Conservation (phyloP, 2,113 vertebrate species). For the Tamias sibiricus region DNA sequence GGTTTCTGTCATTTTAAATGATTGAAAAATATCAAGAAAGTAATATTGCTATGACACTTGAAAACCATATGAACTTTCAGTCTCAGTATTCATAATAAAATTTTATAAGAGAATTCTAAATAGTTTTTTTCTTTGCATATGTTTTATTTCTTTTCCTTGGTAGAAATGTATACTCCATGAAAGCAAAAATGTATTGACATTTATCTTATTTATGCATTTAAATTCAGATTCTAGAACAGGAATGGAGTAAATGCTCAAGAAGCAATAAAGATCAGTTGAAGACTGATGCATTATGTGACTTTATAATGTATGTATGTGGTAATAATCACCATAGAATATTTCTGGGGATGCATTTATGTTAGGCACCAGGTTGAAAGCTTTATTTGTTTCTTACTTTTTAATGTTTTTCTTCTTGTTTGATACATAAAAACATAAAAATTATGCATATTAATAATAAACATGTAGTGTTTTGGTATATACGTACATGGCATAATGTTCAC, state of each 20-base stretch:
- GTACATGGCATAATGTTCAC: background rate
- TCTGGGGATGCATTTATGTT: background rate
- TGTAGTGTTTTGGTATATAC: background rate
- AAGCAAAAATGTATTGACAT: background rate
- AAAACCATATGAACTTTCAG: background rate
- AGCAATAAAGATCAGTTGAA: background rate
- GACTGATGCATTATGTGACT: background rate
- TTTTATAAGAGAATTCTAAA: background rate
- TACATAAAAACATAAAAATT: background rate
- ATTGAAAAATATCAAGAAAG: background rate
- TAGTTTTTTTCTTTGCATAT: background rate
- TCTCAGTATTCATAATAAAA: background rate
- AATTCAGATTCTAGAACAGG: background rate
- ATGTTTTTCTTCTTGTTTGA: background rate
- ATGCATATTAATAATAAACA: background rate
- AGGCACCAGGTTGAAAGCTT: background rate
- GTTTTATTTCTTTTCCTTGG: background rate
- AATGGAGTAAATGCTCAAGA: background rate
- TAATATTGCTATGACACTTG: background rate
- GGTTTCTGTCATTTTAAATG: background rate
- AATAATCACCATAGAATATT: background rate
- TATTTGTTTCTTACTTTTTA: background rate
- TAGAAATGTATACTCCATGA: background rate
- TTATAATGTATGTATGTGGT: background rate
- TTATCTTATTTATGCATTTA: background rate